phyloP scores from a whole-genome alignment of 1,140 invertebrate genomes.

The Conopomorpha cramerella region DNA sequence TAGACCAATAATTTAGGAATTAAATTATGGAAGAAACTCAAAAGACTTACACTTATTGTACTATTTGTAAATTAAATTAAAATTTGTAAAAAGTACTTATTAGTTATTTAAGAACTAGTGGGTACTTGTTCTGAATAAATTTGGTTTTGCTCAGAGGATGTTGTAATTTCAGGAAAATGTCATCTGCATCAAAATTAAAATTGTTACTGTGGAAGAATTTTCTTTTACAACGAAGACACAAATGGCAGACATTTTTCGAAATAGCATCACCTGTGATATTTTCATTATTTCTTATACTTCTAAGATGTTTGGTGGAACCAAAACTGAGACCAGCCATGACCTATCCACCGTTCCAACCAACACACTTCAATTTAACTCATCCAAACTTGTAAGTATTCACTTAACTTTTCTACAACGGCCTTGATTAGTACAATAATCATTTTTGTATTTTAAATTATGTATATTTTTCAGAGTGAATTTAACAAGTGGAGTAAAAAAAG shows the following conservation, averaged over 20 bases:
- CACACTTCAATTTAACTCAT: conserved; percentile 40
- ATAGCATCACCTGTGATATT: conserved; percentile 75
- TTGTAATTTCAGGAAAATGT: conserved; percentile 19
- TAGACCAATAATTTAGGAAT: too few species aligned
- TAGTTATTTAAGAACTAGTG: too few species aligned
- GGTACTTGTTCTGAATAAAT: neutral
- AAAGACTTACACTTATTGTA: too few species aligned
- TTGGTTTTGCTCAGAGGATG: neutral
- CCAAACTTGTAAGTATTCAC: conserved; percentile 33
- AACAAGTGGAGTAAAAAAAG: conserved; percentile 26
- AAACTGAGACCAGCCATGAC: conserved; percentile 31
- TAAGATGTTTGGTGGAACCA: conserved; percentile 63
- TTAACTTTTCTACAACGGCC: neutral
- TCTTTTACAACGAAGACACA: conserved; percentile 75
- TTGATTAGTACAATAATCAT: neutral
- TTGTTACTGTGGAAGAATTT: conserved; percentile 88
- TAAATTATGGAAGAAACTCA: too few species aligned
- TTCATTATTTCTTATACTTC: conserved; percentile 71
- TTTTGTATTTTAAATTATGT: neutral
- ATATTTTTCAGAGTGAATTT: neutral
- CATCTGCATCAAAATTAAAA: conserved; percentile 61
- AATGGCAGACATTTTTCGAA: conserved; percentile 75
- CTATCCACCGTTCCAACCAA: conserved; percentile 41
- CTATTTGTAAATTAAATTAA: too few species aligned
- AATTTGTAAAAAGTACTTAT: too few species aligned